Evolutionary conservation across 2,113 vertebrate genomes (phyloP), one percentile per base, ranked within the genome.

Genomic region (Alligator sinensis): DNA sequence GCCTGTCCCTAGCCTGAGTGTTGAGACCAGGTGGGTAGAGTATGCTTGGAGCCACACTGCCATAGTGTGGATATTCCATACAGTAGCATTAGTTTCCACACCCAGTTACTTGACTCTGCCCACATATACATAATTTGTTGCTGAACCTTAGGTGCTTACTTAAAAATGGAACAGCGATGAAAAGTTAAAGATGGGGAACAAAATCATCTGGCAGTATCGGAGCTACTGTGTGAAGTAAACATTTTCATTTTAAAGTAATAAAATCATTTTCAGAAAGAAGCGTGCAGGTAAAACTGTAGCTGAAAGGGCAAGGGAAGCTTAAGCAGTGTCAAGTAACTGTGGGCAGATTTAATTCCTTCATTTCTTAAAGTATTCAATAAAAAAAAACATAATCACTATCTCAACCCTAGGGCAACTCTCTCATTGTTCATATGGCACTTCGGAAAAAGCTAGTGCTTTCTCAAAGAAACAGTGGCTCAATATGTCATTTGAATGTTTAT

Each of bases 351-450:
- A 82, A 86, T 82, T 88, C 80, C 70, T 79, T 77, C 80, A 64
- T 86, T 92, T 83, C 34, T 91, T 96, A 74, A 76, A 28, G 62
- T 82, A 70, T 81, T 68, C 18, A 81, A 38, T 2, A 63, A 92
- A 86, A 82, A 72, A 77, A 94, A 87, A 47, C n/a, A 72, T 94
- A 63, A 57, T 91, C 88, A 90, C 88, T 59, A 19, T 91, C 77
- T 84, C 93, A 95, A 2, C 88, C 70, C 70, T 58, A 58, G 82
- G 74, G 68, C 84, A 63, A 63, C 58, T n/a, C 22, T 74, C 70
- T 85, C 24, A 2, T 64, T 75, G 78, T 80, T 92, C 80, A 85
- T 30, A 79, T 38, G 58, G 68, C 80, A n/a, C 30, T 87, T 66
- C 79, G 74, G 68, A 93, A 86, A 90, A 25, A 74, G 34, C 34